Base-by-base conservation (phyloP, 1,140 invertebrate genomes). In the Drosophila pachea region DNA sequence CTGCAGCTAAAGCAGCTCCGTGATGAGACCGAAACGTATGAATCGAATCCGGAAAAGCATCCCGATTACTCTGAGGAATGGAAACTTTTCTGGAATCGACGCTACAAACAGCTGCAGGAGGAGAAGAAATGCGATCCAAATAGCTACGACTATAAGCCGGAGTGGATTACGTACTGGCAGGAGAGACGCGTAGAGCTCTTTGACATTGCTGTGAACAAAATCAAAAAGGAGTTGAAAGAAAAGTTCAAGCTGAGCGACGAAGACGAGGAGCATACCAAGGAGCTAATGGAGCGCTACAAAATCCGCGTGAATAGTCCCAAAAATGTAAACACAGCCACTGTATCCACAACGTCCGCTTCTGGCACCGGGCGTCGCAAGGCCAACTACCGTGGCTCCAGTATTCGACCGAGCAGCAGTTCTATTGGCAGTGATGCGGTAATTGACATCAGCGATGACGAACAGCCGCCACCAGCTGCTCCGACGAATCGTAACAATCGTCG, bases 101-200 rank as follows among this genome's bases (percentile, higher is more conserved):
- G 94, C 0, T 96, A 95, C 82, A 95, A 95, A 86, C 94, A 96
- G 87, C 90, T 96, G 45, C 93, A 95, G 87, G 89, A 91, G 7
- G 91, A 92, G 90, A 93, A 94, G 88, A 94, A 94, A 40, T 93
- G 93, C 81, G 94, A 96, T 89, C 93, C 94, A 0, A 91, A 92
- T 38, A 94, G 93, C 45, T 93, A 96, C 83, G 95, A 97, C 78
- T 96, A 95, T 77, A 96, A 95, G 76, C 94, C 95, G 0, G 95
- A 96, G 74, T 97, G 95, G 95, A 95, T 96, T 43, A 90, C 92
- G 36, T 95, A 92, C 78, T 97, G 95, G 95, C 95, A 94, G 77
- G 92, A 92, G 59, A 91, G 94, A 11, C 94, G 96, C 93, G 92
- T 93, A 22, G 94, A 95, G 63, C 88, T 97, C 4, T 94, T 95